phyloP scores from a whole-genome alignment of 2,797 vertebrate species.

The Oryzias dopingdopingensis region DNA sequence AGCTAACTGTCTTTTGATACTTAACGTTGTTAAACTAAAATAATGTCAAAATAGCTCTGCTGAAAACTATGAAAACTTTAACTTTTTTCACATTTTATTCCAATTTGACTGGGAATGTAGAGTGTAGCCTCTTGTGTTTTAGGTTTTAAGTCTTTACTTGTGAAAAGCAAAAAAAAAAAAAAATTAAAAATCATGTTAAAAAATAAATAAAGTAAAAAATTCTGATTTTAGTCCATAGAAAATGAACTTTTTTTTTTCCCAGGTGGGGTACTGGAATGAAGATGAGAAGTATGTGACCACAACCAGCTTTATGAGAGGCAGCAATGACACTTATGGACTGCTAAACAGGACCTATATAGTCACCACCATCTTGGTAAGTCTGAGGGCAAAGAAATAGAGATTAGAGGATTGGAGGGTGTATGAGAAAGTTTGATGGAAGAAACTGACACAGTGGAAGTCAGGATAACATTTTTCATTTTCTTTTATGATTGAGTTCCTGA shows the following conservation, averaged over 20 bases:
- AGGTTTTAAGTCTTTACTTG: no score
- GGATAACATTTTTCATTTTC: constrained; percentile 36
- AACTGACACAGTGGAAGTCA: constrained; percentile 14
- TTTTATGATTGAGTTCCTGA: constrained; percentile 43
- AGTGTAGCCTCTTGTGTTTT: no score
- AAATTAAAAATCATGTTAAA: no score
- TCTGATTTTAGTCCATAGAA: not conserved
- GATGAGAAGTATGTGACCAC: constrained; percentile 93
- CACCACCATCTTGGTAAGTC: constrained; percentile 94
- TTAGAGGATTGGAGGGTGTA: not conserved
- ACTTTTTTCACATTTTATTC: no score
- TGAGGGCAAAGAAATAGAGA: constrained; percentile 4
- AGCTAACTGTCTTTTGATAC: no score
- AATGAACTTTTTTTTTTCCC: constrained; percentile 4
- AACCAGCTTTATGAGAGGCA: constrained; percentile 82
- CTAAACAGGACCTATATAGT: constrained; percentile 97
- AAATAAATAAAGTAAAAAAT: not conserved
- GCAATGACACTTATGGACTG: constrained; percentile 88
- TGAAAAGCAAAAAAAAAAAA: no score
- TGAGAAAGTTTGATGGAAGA: not conserved
- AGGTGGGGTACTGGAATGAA: constrained; percentile 99
- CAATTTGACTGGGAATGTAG: no score
- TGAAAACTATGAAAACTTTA: no score
- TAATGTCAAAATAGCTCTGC: no score
- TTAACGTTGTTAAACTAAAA: no score